Percentiles rank a stretch among this genome's conserved stretches.
These are phyloP conservation scores for Yasuhikotakia modesta DNA, from an alignment of 2,797 vertebrate genomes.

Conservation along the genomic window DNA sequence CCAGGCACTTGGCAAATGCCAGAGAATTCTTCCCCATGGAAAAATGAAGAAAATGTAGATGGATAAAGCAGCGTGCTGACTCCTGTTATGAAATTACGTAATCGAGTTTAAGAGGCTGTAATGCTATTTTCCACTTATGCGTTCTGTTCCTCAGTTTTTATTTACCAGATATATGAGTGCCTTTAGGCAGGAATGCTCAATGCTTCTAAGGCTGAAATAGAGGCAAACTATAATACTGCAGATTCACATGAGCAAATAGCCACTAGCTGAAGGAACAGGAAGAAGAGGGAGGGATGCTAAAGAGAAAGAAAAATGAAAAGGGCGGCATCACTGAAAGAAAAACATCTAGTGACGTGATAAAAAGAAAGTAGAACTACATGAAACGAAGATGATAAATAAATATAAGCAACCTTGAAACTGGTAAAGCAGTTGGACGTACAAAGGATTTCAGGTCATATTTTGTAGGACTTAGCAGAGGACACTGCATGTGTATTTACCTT, in stretches of 20 bases:
- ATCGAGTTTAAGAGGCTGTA: slow-evolving; percentile 58
- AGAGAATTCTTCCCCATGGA: slow-evolving; percentile 62
- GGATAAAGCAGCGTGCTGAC: slow-evolving; percentile 56
- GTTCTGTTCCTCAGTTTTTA: slow-evolving; percentile 59
- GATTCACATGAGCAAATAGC: neutral
- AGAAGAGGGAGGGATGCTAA: neutral
- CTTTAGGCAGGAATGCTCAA: slow-evolving; percentile 53
- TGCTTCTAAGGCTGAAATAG: neutral
- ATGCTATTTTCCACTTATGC: slow-evolving; percentile 59
- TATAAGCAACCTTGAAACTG: neutral
- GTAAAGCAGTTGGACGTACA: neutral
- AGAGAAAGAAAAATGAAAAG: slow-evolving; percentile 20
- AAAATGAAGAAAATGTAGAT: slow-evolving; percentile 69
- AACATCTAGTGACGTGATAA: neutral
- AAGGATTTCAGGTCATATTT: neutral
- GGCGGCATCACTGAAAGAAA: neutral
- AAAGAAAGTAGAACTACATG: neutral
- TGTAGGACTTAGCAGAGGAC: slow-evolving; percentile 26
- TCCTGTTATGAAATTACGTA: slow-evolving; percentile 63
- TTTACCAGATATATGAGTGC: slow-evolving; percentile 53
- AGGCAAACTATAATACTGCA: neutral
- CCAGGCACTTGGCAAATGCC: slow-evolving; percentile 45
- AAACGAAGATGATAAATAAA: neutral
- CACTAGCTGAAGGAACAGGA: slow-evolving; percentile 26
- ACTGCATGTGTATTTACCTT: slow-evolving; percentile 28